Evolutionary conservation across 2,113 vertebrate species (phyloP), one percentile per base, ranked within the genome.

Genomic region (Cyprinodon variegatus): DNA sequence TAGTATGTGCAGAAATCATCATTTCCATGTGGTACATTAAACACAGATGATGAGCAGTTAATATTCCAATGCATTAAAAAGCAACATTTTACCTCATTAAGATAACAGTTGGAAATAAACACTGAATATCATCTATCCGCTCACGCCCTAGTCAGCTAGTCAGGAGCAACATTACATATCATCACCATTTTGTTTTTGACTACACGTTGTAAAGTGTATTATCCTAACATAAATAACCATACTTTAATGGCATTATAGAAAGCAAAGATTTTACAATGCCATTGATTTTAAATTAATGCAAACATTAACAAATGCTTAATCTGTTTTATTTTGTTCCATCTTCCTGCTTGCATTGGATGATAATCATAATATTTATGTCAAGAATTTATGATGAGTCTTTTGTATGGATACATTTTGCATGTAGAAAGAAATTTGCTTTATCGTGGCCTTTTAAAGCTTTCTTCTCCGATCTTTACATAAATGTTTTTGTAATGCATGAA

Each of bases 41-140:
- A 68, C 36, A 45, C 65, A 64, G 39, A 40, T 60, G 60, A 68
- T 29, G 65, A 11, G 59, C 38, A 45, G 48, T 14, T 59, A 39
- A 61, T 60, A 39, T 11, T 69, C 65, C 29, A 10, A 65, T 65
- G 66, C 66, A n/a, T 65, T 29, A 59, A 68, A 11, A 68, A 11
- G 59, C 45, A 40, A 41, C 60, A n/a, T 40, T 50, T 65, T 4
- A 60, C 29, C 66, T 68, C 37, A 62, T 78, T 67, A 72, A 67
- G 29, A 29, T 36, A 39, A 67, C 2, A 41, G 37, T 20, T 78
- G 57, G 53, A 39, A 43, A 74, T 38, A 36, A 65, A 50, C 13
- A 40, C 40, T 29, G 11, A 0, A 9, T 29, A 36, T 72, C 15
- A n/a, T 66, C 4, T 66, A 4, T 39, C 50, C 17, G 36, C 39